These are phyloP conservation scores for Masnerella sp. DNA, from an alignment of 2,888 invertebrate species.

Conservation along the genomic window DNA sequence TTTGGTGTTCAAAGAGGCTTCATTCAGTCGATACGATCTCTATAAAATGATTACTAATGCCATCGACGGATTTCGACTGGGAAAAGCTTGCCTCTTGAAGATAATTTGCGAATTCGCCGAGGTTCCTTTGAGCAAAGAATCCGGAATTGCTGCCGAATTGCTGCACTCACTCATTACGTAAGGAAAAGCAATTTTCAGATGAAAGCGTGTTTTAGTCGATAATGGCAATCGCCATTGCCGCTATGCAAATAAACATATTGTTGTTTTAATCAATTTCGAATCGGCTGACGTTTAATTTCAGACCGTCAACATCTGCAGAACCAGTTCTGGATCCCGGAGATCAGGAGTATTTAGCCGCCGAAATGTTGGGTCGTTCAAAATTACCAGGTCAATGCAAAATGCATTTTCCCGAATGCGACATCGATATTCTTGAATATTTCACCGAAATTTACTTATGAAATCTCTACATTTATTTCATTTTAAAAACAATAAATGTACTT, in stretches of 20 bases:
- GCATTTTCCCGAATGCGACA: slow-evolving; percentile 69
- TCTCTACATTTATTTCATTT: too few species aligned
- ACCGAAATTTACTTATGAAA: slow-evolving; percentile 64
- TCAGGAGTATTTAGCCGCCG: slow-evolving; percentile 72
- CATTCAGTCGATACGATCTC: slow-evolving; percentile 70
- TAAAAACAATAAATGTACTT: too few species aligned
- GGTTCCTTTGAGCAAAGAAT: slow-evolving; percentile 83
- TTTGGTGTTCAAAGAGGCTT: slow-evolving; percentile 32
- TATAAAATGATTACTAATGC: slow-evolving; percentile 71
- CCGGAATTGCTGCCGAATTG: slow-evolving; percentile 86
- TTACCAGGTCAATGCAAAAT: slow-evolving; percentile 63
- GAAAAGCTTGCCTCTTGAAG: slow-evolving; percentile 84
- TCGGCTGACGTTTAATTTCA: slow-evolving; percentile 53
- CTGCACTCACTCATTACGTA: slow-evolving; percentile 85
- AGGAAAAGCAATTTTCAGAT: slow-evolving; percentile 53
- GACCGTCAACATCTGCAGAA: slow-evolving; percentile 71
- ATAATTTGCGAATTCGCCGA: slow-evolving; percentile 88
- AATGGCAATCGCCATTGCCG: neutral
- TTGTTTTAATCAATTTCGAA: too few species aligned
- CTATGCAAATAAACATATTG: too few species aligned
- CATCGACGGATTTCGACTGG: slow-evolving; percentile 66
- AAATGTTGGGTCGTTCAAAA: slow-evolving; percentile 66
- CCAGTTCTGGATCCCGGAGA: slow-evolving; percentile 62
- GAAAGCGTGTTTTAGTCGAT: slow-evolving; percentile 11
- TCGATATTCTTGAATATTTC: slow-evolving; percentile 70